A percentile compares a stretch with the other conserved stretches of the same genome.
phyloP scores from a whole-genome alignment of 2,888 invertebrate genomes.

The Synergus japonicus region DNA sequence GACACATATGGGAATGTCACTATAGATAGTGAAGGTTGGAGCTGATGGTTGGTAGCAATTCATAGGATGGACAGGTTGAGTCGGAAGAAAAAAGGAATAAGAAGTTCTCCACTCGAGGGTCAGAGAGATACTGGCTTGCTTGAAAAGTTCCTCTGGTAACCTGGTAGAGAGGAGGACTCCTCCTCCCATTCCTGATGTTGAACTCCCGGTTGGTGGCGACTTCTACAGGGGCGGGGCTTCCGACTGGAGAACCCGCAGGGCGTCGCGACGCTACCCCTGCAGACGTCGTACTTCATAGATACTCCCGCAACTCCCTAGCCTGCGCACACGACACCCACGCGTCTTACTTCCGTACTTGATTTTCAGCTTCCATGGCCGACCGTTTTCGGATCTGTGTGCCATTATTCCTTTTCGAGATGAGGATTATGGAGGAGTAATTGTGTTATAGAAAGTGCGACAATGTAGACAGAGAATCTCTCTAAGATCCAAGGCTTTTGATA shows the following conservation, averaged over 20 bases:
- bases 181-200: constrained; percentile 70
- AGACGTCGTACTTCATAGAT: constrained; percentile 45
- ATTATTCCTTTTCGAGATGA: neutral
- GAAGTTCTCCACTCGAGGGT: constrained; percentile 62
- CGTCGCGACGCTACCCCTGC: constrained; percentile 68
- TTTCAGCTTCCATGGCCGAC: constrained; percentile 36
- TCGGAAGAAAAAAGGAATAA: constrained; percentile 54
- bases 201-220: constrained; percentile 73
- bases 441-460: neutral
- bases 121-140: constrained; percentile 58
- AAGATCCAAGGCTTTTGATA: neutral
- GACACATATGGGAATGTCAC: neutral
- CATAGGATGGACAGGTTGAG: constrained; percentile 34
- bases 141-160: constrained; percentile 53
- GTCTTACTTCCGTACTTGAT: constrained; percentile 43
- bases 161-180: constrained; percentile 66
- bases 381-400: neutral
- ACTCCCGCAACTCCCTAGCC: constrained; percentile 33
- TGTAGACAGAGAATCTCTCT: neutral
- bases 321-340: constrained; percentile 43
- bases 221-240: constrained; percentile 73
- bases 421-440: neutral
- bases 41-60: constrained; percentile 43
- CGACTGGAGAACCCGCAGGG: constrained; percentile 64
- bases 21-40: constrained; percentile 43